Base-by-base conservation (phyloP, 1,140 invertebrate species). In the Zaprionus vittiger region DNA sequence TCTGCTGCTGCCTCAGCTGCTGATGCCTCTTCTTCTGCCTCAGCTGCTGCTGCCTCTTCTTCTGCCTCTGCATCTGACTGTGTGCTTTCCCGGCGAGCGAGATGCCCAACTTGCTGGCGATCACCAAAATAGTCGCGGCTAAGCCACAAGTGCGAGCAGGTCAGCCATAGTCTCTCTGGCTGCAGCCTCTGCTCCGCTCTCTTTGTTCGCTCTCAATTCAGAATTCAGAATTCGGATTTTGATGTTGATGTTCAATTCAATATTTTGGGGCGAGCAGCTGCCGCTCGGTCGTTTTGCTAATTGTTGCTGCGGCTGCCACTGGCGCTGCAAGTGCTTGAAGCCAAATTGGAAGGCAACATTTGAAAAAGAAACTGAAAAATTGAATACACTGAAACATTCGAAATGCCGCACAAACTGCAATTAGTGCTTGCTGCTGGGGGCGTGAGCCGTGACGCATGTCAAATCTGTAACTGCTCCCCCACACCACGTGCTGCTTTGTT, bases 391-490 rank as follows among this genome's bases (percentile, higher is more conserved):
- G 6, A 52, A 6, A 56, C 22, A 31, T 31, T 37, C 28, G 31
- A 34, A 24, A 69, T 65, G 49, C 54, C 49, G 71, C 67, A 68
- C 47, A 61, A 63, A 73, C 59, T 80, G 83, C 83, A 86, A 86
- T 86, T 86, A 86, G 83, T 83, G 64, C 38, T 65, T 56, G 69
- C 60, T 73, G 26, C 77, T 70, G 73, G 67, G 73, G 69, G 47
- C 56, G 57, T 73, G 68, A 82, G 63, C 77, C 82, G 77, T 77
- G 83, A 77, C 73, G 77, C 80, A 59, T 76, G 70, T 87, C 80
- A 87, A 80, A 83, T 80, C 79, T 76, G 67, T 83, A 76, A 89
- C 85, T 74, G 61, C 24, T 52, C 41, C 26, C 44, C 47, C 44
- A 62, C 65, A 22, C 47, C 71, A 79, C 61, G 49, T 76, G 79